These are phyloP conservation scores for Odocoileus hemionus DNA, from an alignment of 2,113 vertebrate species.

Conservation along the genomic window DNA sequence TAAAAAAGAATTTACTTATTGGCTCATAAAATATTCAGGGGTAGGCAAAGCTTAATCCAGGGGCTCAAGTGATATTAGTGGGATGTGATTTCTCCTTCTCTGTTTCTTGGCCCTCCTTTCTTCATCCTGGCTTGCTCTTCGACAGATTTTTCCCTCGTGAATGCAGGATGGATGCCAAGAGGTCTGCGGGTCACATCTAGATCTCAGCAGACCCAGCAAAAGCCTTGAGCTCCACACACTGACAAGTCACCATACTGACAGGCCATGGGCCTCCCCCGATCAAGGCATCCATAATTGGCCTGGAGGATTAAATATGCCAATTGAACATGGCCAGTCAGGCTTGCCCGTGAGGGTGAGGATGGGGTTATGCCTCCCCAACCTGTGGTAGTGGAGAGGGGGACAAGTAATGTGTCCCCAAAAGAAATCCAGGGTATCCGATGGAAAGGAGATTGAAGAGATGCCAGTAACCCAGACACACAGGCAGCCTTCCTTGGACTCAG, in stretches of 20 bases:
- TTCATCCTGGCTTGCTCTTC: not conserved
- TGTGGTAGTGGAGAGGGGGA: fast-evolving
- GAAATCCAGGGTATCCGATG: not conserved
- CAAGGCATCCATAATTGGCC: not conserved
- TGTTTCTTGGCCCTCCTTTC: not conserved
- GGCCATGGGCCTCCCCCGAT: not conserved
- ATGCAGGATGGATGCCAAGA: not conserved
- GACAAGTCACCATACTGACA: not conserved
- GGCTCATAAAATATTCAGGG: not conserved
- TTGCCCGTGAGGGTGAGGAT: not conserved
- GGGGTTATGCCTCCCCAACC: not conserved
- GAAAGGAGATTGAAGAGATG: not conserved
- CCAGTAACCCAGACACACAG: fast-evolving
- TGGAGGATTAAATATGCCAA: not conserved
- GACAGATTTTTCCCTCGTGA: not conserved
- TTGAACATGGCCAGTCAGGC: not conserved
- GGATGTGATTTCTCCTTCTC: not conserved
- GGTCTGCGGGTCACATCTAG: not conserved
- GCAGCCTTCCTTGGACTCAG: not conserved
- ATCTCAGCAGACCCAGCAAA: not conserved
- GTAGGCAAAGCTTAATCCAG: not conserved
- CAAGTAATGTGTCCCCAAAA: not conserved
- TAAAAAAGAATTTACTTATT: not conserved
- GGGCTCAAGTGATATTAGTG: not conserved
- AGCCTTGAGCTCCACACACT: not conserved